phyloP scores from a whole-genome alignment of 1,140 invertebrate species.

The Halotydeus destructor region DNA sequence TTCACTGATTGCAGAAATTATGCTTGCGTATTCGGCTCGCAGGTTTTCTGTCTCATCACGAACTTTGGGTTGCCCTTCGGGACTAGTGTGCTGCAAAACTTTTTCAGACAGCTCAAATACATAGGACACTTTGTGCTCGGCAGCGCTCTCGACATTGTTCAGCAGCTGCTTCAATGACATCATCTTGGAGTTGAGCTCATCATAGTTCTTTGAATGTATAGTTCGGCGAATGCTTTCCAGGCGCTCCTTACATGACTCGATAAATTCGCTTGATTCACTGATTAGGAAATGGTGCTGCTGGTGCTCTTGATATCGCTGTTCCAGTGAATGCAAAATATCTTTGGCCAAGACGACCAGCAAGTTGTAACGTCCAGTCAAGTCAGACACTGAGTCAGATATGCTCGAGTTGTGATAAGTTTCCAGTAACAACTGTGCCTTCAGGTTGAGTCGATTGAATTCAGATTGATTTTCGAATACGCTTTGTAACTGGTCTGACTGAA shows the following conservation, averaged over 20 bases:
- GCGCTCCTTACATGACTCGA: conserved; percentile 62
- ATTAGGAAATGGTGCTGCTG: conserved; percentile 45
- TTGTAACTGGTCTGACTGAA: conserved; percentile 65
- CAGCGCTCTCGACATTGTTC: conserved; percentile 56
- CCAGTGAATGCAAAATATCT: conserved; percentile 70
- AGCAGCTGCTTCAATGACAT: conserved; percentile 58
- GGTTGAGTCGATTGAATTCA: conserved; percentile 70
- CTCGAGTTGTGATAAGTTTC: conserved; percentile 81
- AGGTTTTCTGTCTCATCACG: conserved; percentile 70
- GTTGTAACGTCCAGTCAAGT: conserved; percentile 82
- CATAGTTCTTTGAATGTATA: conserved; percentile 43
- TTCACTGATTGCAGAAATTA: conserved; percentile 62
- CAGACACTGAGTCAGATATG: conserved; percentile 77
- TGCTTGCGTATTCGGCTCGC: no score
- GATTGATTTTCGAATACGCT: conserved; percentile 81
- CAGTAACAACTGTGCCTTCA: conserved; percentile 63
- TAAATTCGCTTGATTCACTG: conserved; percentile 75
- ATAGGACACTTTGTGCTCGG: conserved; percentile 65
- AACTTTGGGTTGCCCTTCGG: conserved; percentile 57
- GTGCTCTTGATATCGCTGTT: conserved; percentile 58
- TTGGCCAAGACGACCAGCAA: conserved; percentile 70
- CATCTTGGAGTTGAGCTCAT: conserved; percentile 59
- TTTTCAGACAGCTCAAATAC: conserved; percentile 72
- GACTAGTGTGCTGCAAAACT: conserved; percentile 74
- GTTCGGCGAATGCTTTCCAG: conserved; percentile 39